Evolutionary conservation across 2,797 vertebrate genomes (phyloP).

Genomic region (Rousettus madagascariensis): DNA sequence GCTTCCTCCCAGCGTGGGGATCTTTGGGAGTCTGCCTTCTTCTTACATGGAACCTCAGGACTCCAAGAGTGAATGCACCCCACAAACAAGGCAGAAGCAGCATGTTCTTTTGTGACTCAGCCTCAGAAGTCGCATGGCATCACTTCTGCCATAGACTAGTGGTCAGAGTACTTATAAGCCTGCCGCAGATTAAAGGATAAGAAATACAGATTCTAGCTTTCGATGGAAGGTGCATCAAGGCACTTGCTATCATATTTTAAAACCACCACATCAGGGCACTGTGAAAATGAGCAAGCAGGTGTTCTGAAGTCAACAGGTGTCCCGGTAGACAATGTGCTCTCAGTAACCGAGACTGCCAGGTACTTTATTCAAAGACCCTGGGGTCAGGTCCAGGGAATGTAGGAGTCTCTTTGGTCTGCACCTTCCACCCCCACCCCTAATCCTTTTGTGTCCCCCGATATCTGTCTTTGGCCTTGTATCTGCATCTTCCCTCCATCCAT

Average conservation of each 20-base stretch:
- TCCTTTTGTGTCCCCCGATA: neutral
- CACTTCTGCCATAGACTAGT: neutral
- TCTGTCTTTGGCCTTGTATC: neutral
- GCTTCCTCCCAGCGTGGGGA: neutral
- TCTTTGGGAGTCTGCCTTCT: neutral
- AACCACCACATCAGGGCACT: neutral
- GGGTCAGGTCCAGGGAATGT: neutral
- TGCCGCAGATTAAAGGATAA: neutral
- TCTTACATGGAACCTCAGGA: neutral
- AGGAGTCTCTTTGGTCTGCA: neutral
- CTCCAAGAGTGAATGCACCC: neutral
- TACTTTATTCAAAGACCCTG: neutral
- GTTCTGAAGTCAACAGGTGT: neutral
- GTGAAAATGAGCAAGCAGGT: neutral
- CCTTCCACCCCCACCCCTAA: neutral
- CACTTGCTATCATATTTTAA: neutral
- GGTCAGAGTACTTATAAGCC: neutral
- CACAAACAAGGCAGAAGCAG: neutral
- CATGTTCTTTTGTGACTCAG: neutral
- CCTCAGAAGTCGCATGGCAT: neutral
- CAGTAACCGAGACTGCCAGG: neutral
- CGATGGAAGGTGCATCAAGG: neutral
- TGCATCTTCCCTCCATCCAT: neutral
- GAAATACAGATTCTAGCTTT: neutral
- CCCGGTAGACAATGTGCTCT: neutral